Percentiles rank a stretch among this genome's conserved stretches.
phyloP scores from a whole-genome alignment of 2,113 vertebrate genomes.

The Hemicordylus capensis region DNA sequence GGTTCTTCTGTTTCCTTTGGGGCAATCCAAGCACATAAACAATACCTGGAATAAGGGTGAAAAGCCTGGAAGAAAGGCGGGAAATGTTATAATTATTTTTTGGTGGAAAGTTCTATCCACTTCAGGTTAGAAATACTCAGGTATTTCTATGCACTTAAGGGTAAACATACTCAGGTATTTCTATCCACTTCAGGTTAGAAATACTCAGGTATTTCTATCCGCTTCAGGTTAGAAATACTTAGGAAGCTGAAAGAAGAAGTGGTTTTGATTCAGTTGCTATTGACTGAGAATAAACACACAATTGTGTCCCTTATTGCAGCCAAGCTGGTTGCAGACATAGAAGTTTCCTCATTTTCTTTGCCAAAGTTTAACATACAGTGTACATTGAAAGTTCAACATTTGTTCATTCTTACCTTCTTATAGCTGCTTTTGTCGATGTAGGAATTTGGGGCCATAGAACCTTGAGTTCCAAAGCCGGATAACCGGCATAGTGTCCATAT shows the following conservation, averaged over 20 bases:
- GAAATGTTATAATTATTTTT: accelerated
- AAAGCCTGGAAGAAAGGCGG: conserved; percentile 67
- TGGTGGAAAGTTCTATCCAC: background rate
- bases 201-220: background rate
- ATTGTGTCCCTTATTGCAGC: conserved; percentile 9
- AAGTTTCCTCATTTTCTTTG: background rate
- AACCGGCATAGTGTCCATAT: conserved; percentile 73
- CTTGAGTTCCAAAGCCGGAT: conserved; percentile 76
- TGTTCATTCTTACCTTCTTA: conserved; percentile 68
- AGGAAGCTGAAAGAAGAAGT: background rate
- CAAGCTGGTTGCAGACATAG: background rate
- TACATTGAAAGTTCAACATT: background rate
- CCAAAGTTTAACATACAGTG: background rate
- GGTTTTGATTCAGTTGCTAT: conserved; percentile 1
- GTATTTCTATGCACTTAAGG: no score
- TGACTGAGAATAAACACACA: background rate
- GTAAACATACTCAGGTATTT: no score
- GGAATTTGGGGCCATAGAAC: conserved; percentile 74
- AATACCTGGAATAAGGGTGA: conserved; percentile 59
- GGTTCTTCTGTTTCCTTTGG: conserved; percentile 58
- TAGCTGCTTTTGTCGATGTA: conserved; percentile 48
- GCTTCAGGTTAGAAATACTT: no score
- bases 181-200: background rate
- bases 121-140: background rate
- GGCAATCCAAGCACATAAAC: conserved; percentile 63